These are phyloP conservation scores for Plectropomus leopardus DNA, from an alignment of 2,113 vertebrate species.

Conservation along the genomic window DNA sequence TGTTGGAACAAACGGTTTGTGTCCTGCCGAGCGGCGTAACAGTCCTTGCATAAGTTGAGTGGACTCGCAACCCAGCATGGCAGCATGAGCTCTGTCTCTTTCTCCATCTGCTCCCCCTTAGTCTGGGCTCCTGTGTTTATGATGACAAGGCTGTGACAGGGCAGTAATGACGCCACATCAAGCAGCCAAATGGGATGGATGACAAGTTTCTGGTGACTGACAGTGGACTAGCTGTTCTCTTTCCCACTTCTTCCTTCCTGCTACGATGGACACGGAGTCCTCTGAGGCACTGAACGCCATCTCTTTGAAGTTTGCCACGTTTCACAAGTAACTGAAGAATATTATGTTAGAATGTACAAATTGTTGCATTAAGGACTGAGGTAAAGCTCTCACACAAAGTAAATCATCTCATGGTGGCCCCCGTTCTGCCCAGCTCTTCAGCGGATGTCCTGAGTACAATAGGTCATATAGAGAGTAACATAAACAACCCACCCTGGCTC, in stretches of 20 bases:
- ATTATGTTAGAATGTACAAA: not conserved
- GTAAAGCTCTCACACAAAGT: not conserved
- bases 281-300: not conserved
- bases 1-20: slow-evolving; percentile 28
- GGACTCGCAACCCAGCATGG: not conserved
- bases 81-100: not conserved
- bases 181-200: slow-evolving; percentile 28
- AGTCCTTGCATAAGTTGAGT: slow-evolving; percentile 21
- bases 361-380: not conserved
- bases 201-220: slow-evolving; percentile 43
- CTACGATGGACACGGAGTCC: not conserved
- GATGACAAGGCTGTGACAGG: slow-evolving; percentile 54
- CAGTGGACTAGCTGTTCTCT: slow-evolving; percentile 46
- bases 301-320: not conserved
- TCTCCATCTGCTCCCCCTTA: slow-evolving; percentile 42
- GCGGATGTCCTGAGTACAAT: slow-evolving; percentile 59
- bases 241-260: slow-evolving; percentile 14
- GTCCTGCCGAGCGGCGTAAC: not conserved
- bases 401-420: slow-evolving; percentile 44
- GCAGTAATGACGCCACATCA: slow-evolving; percentile 31
- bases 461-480: slow-evolving; percentile 45
- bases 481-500: slow-evolving; percentile 54
- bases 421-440: slow-evolving; percentile 14
- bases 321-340: slow-evolving; percentile 1
- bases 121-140: slow-evolving; percentile 29